A percentile compares a stretch with the other conserved stretches of the same genome.
phyloP scores from a whole-genome alignment of 1,140 invertebrate species.

The Arion vulgaris region DNA sequence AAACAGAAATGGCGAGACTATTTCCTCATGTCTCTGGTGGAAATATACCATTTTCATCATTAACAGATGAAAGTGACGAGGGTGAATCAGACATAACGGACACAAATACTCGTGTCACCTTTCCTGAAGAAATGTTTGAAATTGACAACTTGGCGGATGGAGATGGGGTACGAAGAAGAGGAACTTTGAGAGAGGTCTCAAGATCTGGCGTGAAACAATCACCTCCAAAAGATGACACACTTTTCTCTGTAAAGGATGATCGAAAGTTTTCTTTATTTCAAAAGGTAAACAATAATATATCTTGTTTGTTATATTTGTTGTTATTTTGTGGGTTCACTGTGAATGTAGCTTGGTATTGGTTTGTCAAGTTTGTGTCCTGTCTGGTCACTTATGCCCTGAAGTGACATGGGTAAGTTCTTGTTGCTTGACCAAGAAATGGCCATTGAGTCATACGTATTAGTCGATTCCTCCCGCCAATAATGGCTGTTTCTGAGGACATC shows the following conservation, averaged over 20 bases:
- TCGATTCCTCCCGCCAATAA: too few species aligned
- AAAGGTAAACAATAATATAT: constrained; percentile 17
- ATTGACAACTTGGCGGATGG: not conserved
- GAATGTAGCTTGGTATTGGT: too few species aligned
- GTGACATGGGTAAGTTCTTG: too few species aligned
- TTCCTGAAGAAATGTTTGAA: constrained; percentile 11
- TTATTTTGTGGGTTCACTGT: too few species aligned
- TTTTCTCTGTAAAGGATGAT: constrained; percentile 41
- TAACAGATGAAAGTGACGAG: not conserved
- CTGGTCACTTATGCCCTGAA: too few species aligned
- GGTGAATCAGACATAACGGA: not conserved
- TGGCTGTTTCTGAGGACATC: too few species aligned
- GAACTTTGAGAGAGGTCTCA: not conserved
- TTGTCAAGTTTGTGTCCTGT: too few species aligned
- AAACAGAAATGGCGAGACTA: not conserved
- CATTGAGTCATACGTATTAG: too few species aligned
- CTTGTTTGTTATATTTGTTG: not conserved
- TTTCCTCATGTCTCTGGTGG: not conserved
- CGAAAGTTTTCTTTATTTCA: constrained; percentile 31
- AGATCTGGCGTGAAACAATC: not conserved
- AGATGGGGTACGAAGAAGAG: not conserved
- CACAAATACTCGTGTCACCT: not conserved
- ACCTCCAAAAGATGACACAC: constrained; percentile 32
- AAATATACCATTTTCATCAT: not conserved
- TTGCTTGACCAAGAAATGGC: too few species aligned